These are phyloP conservation scores for Caenorhabditis tropicalis DNA, from an alignment of 1,140 invertebrate genomes.

Conservation along the genomic window DNA sequence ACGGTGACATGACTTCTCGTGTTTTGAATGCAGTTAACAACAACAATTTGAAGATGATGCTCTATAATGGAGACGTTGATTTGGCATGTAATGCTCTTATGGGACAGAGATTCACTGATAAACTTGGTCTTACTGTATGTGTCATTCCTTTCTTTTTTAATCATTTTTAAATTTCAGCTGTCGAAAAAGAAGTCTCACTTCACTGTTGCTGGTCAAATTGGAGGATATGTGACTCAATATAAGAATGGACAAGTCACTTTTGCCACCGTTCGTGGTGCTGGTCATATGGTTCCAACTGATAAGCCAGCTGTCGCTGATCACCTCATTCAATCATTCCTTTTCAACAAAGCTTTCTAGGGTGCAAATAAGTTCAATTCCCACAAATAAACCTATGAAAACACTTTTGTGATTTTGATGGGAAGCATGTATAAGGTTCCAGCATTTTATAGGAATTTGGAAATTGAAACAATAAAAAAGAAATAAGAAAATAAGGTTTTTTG, in stretches of 20 bases:
- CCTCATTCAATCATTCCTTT: slow-evolving; percentile 70
- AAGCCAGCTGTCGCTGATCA: slow-evolving; percentile 73
- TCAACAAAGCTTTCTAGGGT: slow-evolving; percentile 51
- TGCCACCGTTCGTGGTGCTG: slow-evolving; percentile 73
- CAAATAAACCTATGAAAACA: too few relatives aligned
- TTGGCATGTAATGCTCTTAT: slow-evolving; percentile 75
- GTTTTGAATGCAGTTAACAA: slow-evolving; percentile 52
- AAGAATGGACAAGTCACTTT: slow-evolving; percentile 46
- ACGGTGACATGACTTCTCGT: slow-evolving; percentile 45
- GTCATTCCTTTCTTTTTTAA: background rate
- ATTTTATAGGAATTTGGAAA: slow-evolving; percentile 38
- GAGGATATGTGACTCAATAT: slow-evolving; percentile 53
- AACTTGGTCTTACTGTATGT: slow-evolving; percentile 52
- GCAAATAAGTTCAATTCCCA: background rate
- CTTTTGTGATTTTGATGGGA: too few relatives aligned
- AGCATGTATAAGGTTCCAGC: background rate
- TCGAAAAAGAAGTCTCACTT: slow-evolving; percentile 45
- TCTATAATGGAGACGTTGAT: slow-evolving; percentile 76
- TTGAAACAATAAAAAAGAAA: slow-evolving; percentile 40
- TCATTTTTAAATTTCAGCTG: slow-evolving; percentile 25
- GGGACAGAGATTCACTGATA: slow-evolving; percentile 57
- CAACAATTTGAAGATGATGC: slow-evolving; percentile 59
- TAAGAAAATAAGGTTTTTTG: slow-evolving; percentile 2
- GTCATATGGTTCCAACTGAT: slow-evolving; percentile 76
- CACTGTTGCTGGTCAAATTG: slow-evolving; percentile 55